phyloP scores from a whole-genome alignment of 2,888 invertebrate species.

The Meghimatium bilineatum region DNA sequence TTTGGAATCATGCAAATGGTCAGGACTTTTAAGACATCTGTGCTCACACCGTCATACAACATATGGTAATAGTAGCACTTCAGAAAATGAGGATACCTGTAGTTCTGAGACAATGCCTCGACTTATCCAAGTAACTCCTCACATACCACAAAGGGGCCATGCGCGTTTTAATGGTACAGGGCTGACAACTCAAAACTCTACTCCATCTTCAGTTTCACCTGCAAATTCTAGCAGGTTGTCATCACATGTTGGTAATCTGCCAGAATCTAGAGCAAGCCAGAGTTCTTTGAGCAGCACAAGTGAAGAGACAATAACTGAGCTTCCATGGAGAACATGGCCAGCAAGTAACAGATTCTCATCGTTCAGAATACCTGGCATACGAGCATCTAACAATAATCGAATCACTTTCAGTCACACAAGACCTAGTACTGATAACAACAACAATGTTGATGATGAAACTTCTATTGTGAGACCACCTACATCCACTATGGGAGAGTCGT shows the following conservation, averaged over 20 bases:
- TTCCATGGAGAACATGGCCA: constrained; percentile 6
- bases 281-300: constrained; percentile 45
- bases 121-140: constrained; percentile 50
- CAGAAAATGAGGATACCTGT: not conserved
- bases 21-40: constrained; percentile 59
- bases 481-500: constrained; percentile 18
- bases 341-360: not conserved
- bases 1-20: constrained; percentile 68
- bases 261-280: constrained; percentile 32
- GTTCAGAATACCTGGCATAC: not conserved
- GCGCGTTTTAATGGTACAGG: constrained; percentile 52
- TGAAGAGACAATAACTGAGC: constrained; percentile 44
- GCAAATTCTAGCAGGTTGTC: not conserved
- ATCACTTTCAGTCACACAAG: constrained; percentile 48
- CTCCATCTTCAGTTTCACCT: not conserved
- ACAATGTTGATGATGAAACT: constrained; percentile 15
- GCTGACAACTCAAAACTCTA: constrained; percentile 40
- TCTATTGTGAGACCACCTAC: constrained; percentile 23
- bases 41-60: constrained; percentile 61
- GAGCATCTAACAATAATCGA: constrained; percentile 39
- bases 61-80: constrained; percentile 37
- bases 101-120: constrained; percentile 45
- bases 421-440: constrained; percentile 47
- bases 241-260: not conserved
- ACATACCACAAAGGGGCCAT: constrained; percentile 24